Evolutionary conservation across 2,797 vertebrate genomes (phyloP), one percentile per base, ranked within the genome.

Genomic region (Anguilla anguilla): DNA sequence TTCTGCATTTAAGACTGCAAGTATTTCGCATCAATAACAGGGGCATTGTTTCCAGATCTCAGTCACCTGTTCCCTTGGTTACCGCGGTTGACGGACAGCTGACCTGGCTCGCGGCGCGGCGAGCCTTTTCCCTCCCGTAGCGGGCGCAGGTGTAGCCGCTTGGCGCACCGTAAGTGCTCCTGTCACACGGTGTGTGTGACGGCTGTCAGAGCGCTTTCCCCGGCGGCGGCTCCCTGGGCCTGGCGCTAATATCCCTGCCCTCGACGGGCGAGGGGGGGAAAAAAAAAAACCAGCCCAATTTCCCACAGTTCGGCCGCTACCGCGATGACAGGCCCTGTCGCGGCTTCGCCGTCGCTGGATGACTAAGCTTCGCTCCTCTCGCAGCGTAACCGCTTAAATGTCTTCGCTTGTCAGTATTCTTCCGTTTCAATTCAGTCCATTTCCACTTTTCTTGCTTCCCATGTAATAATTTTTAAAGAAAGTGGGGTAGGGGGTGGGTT

Each of bases 271-370:
- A 25, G 46, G 43, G n/a, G n/a, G n/a, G n/a, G n/a, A n/a, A n/a
- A n/a, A n/a, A n/a, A n/a, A n/a, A n/a, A n/a, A n/a, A 82, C n/a
- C n/a, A 10, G 11, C 46, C 46, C 46, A 82, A 82, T 82, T 82
- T 82, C 79, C 22, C 10, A 11, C 79, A 82, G 6, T 25, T 46
- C 79, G 51, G 79, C 51, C 51, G 46, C 46, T 81, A 10, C 79
- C 79, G 2, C 11, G 43, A n/a, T 82, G 79, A 51, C 46, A 51
- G 3, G 46, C 46, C 1, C 10, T n/a, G 43, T 10, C 19, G 9
- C 6, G 22, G 19, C 46, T n/a, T 28, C 6, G 15, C 79, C 22
- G 43, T n/a, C 79, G 46, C 51, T 51, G 79, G 43, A 51, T 51
- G 79, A 49, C 46, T 51, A 49, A 82, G 79, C 79, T n/a, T 51